Percentiles rank a stretch among this genome's conserved stretches.
phyloP scores from a whole-genome alignment of 1,140 invertebrate species.

The Andrena cerasifolii region DNA sequence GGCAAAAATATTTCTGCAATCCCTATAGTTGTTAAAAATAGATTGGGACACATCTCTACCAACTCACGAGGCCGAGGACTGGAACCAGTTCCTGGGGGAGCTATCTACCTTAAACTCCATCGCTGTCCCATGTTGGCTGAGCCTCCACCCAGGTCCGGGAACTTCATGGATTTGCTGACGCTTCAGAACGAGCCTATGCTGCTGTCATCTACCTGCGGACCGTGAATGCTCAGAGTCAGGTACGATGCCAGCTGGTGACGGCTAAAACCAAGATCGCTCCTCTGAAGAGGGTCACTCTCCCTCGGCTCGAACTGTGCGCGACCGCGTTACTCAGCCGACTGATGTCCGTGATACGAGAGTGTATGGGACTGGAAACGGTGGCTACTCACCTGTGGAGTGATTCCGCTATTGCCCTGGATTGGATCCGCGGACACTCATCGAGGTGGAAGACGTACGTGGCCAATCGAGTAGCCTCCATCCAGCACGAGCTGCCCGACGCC shows the following conservation, averaged over 20 bases:
- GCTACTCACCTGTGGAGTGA: too few species aligned
- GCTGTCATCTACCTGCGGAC: constrained; percentile 5
- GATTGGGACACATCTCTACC: constrained; percentile 4
- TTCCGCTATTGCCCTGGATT: too few species aligned
- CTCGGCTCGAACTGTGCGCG: too few species aligned
- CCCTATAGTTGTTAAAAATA: background rate
- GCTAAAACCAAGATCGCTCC: constrained; percentile 9
- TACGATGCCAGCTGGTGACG: background rate
- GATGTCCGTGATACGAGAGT: too few species aligned
- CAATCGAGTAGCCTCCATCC: too few species aligned
- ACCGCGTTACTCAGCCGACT: too few species aligned
- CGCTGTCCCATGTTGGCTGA: background rate
- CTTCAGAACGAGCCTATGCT: constrained; percentile 4
- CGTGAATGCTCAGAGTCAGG: background rate
- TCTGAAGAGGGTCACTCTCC: background rate
- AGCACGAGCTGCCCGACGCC: too few species aligned
- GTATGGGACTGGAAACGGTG: too few species aligned
- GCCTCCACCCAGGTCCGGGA: background rate
- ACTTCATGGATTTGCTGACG: constrained; percentile 31
- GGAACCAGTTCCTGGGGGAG: background rate
- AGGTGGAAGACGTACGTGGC: too few species aligned
- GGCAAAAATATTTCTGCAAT: background rate
- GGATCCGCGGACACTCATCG: too few species aligned
- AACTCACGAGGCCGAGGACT: background rate
- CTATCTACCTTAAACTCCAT: background rate